Percentiles rank a stretch among this genome's conserved stretches.
Evolutionary conservation across 2,113 vertebrate species (phyloP).

Genomic region (Gymnobelideus leadbeateri): DNA sequence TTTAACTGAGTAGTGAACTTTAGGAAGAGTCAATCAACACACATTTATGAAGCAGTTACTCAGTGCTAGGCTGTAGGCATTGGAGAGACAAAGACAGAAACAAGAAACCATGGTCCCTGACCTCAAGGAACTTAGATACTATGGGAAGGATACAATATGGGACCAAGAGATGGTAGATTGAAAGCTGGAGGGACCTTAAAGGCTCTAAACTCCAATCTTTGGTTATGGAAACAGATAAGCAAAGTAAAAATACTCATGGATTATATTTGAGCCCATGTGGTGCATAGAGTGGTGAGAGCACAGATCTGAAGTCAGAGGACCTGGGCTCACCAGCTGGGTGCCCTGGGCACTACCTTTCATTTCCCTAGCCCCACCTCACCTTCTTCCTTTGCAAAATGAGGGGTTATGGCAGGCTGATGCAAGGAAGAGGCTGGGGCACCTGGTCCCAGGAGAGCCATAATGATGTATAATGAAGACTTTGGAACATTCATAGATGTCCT

Average conservation of each 20-base stretch:
- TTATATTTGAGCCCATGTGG: not conserved
- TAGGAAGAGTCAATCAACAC: not conserved
- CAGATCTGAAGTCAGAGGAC: not conserved
- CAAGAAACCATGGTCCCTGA: not conserved
- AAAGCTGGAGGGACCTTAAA: not conserved
- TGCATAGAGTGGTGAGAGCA: not conserved
- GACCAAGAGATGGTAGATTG: not conserved
- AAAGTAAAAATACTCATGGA: not conserved
- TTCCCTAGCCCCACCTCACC: not conserved
- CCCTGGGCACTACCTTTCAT: not conserved
- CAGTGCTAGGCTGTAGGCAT: not conserved
- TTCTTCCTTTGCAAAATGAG: not conserved
- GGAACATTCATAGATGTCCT: not conserved
- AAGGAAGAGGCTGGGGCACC: not conserved
- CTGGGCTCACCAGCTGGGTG: not conserved
- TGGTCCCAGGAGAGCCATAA: not conserved
- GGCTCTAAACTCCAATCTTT: not conserved
- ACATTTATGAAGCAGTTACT: not conserved
- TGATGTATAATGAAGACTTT: not conserved
- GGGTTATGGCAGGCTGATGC: not conserved
- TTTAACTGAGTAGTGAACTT: not conserved
- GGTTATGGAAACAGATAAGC: not conserved
- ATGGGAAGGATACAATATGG: not conserved
- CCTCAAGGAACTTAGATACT: not conserved
- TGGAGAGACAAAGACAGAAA: not conserved